phyloP scores from a whole-genome alignment of 2,888 invertebrate genomes.

The Apoda limacodes region DNA sequence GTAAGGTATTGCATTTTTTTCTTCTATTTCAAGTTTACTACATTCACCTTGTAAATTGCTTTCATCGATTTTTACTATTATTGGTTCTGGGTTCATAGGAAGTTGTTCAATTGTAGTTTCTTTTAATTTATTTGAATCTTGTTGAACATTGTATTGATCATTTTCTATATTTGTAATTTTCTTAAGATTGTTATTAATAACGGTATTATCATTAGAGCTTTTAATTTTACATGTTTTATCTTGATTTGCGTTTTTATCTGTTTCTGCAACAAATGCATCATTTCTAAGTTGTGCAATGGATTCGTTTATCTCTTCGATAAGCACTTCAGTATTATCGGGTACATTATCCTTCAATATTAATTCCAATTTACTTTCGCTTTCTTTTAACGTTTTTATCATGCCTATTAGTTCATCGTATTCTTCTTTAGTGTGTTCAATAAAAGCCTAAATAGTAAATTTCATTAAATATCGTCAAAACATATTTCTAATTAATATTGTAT shows the following conservation, averaged over 20 bases:
- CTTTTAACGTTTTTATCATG: constrained; percentile 76
- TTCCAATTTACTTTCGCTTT: constrained; percentile 76
- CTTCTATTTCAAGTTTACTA: constrained; percentile 26
- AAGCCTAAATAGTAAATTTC: constrained; percentile 39
- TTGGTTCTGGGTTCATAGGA: too few relatives aligned
- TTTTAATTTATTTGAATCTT: too few relatives aligned
- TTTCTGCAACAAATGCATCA: constrained; percentile 20
- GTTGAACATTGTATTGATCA: constrained; percentile 57
- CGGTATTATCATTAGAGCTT: constrained; percentile 30
- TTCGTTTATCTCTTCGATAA: constrained; percentile 31
- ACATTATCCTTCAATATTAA: constrained; percentile 55
- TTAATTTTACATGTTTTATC: constrained; percentile 31
- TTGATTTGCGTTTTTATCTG: constrained; percentile 22
- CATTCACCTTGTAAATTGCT: constrained; percentile 15
- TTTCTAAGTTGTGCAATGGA: constrained; percentile 20
- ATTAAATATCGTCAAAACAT: neutral
- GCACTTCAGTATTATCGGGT: constrained; percentile 48
- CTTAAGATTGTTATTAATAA: constrained; percentile 40
- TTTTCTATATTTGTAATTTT: constrained; percentile 61
- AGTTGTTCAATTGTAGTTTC: too few relatives aligned
- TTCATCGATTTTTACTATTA: too few relatives aligned
- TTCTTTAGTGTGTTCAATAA: constrained; percentile 63
- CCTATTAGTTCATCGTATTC: constrained; percentile 72
- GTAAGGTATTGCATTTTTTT: constrained; percentile 28
- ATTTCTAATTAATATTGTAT: neutral